phyloP scores from a whole-genome alignment of 2,797 vertebrate species.

The Enteromius thamalakanensis region DNA sequence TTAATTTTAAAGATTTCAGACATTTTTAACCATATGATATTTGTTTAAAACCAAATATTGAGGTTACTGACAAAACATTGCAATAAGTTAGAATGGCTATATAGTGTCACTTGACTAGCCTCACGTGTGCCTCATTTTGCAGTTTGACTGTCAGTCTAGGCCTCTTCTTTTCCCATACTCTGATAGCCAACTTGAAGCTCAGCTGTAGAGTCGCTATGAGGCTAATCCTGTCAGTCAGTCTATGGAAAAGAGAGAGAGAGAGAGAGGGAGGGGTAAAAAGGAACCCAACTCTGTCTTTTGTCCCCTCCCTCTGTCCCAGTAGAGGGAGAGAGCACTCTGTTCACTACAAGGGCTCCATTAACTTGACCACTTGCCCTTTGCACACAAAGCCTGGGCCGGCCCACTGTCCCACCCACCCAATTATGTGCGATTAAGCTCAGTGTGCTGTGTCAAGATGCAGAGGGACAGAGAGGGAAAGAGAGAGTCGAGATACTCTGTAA shows the following conservation, averaged over 20 bases:
- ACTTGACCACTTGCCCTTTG: constrained; percentile 99
- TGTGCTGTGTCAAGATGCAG: constrained; percentile 99
- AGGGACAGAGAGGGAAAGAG: constrained; percentile 75
- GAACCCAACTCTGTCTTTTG: constrained; percentile 78
- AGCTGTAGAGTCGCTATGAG: constrained; percentile 30
- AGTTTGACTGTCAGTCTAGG: constrained; percentile 22
- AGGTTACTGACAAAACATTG: neutral
- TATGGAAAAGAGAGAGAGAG: constrained; percentile 34
- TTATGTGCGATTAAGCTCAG: constrained; percentile 99
- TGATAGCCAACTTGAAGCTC: constrained; percentile 36
- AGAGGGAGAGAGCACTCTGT: constrained; percentile 80
- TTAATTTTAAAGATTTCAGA: neutral
- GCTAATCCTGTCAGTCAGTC: constrained; percentile 50
- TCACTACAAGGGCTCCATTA: constrained; percentile 98
- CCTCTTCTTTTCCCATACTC: constrained; percentile 43
- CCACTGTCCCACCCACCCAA: constrained; percentile 99
- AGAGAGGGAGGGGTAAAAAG: constrained; percentile 63
- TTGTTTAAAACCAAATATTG: neutral
- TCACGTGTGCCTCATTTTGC: constrained; percentile 11
- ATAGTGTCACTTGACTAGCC: constrained; percentile 2
- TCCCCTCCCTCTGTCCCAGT: constrained; percentile 72
- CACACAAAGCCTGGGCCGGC: constrained; percentile 97
- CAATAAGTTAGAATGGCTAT: neutral
- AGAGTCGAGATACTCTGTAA: constrained; percentile 51
- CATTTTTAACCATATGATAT: neutral